phyloP scores from a whole-genome alignment of 2,797 vertebrate species.

The Oophaga sylvatica region DNA sequence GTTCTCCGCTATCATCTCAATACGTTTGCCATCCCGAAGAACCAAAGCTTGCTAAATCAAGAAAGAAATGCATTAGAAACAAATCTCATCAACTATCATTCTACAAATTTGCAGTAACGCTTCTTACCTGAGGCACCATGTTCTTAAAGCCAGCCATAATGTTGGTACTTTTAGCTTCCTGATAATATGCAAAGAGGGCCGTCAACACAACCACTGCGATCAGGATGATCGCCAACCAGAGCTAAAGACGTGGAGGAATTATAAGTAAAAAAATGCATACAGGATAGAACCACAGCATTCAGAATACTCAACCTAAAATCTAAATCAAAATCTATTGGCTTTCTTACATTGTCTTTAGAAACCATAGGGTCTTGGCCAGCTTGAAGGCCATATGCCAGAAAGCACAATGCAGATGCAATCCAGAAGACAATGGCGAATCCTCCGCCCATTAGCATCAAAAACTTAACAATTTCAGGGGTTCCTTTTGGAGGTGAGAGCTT shows the following conservation, averaged over 20 bases:
- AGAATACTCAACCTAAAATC: neutral
- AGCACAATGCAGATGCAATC: slow-evolving; percentile 54
- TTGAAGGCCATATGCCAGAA: slow-evolving; percentile 57
- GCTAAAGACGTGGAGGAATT: slow-evolving; percentile 64
- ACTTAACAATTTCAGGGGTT: slow-evolving; percentile 58
- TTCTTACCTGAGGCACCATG: slow-evolving; percentile 81
- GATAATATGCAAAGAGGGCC: slow-evolving; percentile 80
- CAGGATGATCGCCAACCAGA: slow-evolving; percentile 78
- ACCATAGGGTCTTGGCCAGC: slow-evolving; percentile 45
- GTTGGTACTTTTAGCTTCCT: slow-evolving; percentile 83
- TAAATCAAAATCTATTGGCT: neutral
- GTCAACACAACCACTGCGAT: slow-evolving; percentile 77
- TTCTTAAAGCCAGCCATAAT: slow-evolving; percentile 82
- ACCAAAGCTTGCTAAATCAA: slow-evolving; percentile 76
- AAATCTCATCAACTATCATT: neutral
- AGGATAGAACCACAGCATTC: neutral
- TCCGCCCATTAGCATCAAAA: slow-evolving; percentile 52
- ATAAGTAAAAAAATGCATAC: neutral
- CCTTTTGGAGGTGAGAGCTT: slow-evolving; percentile 55
- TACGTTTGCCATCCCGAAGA: slow-evolving; percentile 75
- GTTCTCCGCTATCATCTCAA: slow-evolving; percentile 73
- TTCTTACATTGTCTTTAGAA: slow-evolving; percentile 59
- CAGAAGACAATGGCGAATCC: slow-evolving; percentile 61
- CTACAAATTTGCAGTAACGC: neutral
- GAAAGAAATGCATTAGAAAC: neutral